phyloP scores from a whole-genome alignment of 37 sponge, comb jelly and placozoan genomes.

The Ianthella basta region DNA sequence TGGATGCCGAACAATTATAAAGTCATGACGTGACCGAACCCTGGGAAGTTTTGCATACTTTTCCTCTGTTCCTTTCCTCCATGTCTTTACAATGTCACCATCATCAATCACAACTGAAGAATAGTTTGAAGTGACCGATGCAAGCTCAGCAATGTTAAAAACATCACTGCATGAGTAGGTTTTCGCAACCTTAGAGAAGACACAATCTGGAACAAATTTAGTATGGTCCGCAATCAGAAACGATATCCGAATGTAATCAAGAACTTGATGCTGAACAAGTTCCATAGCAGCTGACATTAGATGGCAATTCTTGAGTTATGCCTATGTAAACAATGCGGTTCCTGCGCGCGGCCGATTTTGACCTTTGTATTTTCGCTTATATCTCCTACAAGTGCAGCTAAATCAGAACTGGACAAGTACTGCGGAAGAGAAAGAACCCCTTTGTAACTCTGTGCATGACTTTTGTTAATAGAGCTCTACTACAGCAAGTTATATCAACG shows the following conservation, averaged over 20 bases:
- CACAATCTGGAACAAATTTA: neutral
- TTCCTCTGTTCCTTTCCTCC: neutral
- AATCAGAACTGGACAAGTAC: too few relatives aligned
- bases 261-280: neutral
- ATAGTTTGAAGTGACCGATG: neutral
- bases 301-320: neutral
- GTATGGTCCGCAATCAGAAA: neutral
- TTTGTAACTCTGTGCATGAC: too few relatives aligned
- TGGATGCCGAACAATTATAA: neutral
- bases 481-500: too few relatives aligned
- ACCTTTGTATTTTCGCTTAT: too few relatives aligned
- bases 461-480: too few relatives aligned
- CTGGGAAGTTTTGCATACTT: conserved; percentile 37
- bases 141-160: neutral
- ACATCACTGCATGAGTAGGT: neutral
- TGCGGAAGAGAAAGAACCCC: too few relatives aligned
- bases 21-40: conserved; percentile 16
- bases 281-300: neutral
- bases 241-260: neutral
- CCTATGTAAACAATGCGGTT: too few relatives aligned
- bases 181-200: neutral
- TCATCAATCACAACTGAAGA: neutral
- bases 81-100: neutral
- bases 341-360: too few relatives aligned
- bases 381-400: too few relatives aligned